Percentiles rank a stretch among this genome's conserved stretches.
These are phyloP conservation scores for Leptoteleia sp. DNA, from an alignment of 1,140 invertebrate species.

Conservation along the genomic window DNA sequence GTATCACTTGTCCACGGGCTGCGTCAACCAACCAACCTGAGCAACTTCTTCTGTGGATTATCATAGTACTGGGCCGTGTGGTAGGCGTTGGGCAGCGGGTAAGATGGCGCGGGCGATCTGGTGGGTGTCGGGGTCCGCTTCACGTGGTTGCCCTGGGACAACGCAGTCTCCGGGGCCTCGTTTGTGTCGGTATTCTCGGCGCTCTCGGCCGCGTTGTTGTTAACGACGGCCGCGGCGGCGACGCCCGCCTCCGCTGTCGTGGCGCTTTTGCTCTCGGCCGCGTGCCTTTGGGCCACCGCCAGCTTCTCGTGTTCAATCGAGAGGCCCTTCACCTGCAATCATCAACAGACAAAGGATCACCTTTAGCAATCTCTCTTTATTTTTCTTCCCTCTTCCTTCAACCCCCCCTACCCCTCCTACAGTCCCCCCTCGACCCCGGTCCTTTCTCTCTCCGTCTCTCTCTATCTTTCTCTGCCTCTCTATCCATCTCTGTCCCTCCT, in stretches of 20 bases:
- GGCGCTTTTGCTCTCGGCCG: slow-evolving; percentile 77
- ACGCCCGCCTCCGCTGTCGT: slow-evolving; percentile 58
- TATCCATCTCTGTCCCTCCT: slow-evolving; percentile 5
- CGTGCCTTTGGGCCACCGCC: slow-evolving; percentile 85
- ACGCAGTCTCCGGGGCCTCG: slow-evolving; percentile 48
- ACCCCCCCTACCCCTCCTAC: no score
- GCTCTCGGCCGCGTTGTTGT: slow-evolving; percentile 72
- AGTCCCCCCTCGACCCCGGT: no score
- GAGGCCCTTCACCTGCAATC: slow-evolving; percentile 86
- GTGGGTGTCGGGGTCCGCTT: slow-evolving; percentile 79
- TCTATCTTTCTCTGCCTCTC: neutral
- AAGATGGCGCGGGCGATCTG: slow-evolving; percentile 79
- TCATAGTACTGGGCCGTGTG: slow-evolving; percentile 78
- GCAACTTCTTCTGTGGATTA: slow-evolving; percentile 77
- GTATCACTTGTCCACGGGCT: no score
- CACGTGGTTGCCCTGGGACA: slow-evolving; percentile 71
- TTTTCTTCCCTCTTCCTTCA: slow-evolving; percentile 1
- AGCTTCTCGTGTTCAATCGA: slow-evolving; percentile 89
- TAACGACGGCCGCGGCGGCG: slow-evolving; percentile 39
- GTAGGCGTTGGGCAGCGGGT: no score
- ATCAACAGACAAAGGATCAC: slow-evolving; percentile 54
- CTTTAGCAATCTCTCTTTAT: slow-evolving; percentile 9
- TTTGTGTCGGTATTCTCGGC: slow-evolving; percentile 78
- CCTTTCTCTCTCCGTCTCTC: neutral
- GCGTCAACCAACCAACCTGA: slow-evolving; percentile 77